Conservation (phyloP, 2,113 vertebrate genomes). For the Poeciliopsis prolifica region DNA sequence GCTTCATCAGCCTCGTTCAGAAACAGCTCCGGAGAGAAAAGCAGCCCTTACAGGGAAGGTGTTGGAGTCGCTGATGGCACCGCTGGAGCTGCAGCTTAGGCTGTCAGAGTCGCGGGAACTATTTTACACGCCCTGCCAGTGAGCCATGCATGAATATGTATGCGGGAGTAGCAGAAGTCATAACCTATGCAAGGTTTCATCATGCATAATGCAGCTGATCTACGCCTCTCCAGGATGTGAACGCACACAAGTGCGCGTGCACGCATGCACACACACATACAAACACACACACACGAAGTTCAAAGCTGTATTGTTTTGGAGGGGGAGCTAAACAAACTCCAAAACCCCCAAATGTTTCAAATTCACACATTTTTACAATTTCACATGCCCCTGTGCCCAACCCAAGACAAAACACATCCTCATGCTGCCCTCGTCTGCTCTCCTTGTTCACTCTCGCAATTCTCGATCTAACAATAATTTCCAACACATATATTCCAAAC, state of each 20-base stretch:
- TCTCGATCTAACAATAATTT: background rate
- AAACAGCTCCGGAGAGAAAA: conserved; percentile 38
- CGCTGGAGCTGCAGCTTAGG: conserved; percentile 46
- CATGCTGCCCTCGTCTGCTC: background rate
- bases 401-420: conserved; percentile 23
- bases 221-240: conserved; percentile 68
- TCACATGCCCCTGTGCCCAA: conserved; percentile 29
- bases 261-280: conserved; percentile 26
- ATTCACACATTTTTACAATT: conserved; percentile 47
- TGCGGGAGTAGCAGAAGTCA: conserved; percentile 73
- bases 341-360: conserved; percentile 44
- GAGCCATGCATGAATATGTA: conserved; percentile 76
- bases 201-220: conserved; percentile 81
- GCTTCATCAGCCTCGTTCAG: conserved; percentile 62
- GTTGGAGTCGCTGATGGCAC: conserved; percentile 49
- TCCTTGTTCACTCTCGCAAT: background rate
- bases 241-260: conserved; percentile 11
- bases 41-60: conserved; percentile 39
- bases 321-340: conserved; percentile 67
- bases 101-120: conserved; percentile 71
- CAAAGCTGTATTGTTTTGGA: conserved; percentile 61
- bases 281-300: conserved; percentile 1
- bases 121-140: conserved; percentile 76
- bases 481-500: too few species aligned
- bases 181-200: conserved; percentile 80